Evolutionary conservation across 2,888 invertebrate species (phyloP), one percentile per base, ranked within the genome.

Genomic region (Athalia cordata): DNA sequence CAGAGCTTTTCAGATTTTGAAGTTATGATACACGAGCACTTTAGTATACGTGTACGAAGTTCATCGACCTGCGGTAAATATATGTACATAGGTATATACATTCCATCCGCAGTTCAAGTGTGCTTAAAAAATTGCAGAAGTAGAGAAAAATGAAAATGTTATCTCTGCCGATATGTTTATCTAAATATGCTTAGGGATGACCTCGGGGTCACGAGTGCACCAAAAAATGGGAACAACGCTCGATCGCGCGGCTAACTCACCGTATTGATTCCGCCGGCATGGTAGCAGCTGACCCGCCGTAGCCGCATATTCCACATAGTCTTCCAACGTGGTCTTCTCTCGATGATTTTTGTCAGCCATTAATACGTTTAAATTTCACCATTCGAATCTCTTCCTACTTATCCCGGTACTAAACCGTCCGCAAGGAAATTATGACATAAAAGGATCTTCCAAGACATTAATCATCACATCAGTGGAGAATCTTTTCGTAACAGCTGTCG

Each of bases 211-310:
- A 65, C 65, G 77, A 83, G 78, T 81, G 68, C 75, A 70, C 80
- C 70, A 79, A 80, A 81, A 86, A 86, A 83, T 81, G 81, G 81
- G 82, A 83, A 82, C 84, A 86, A 86, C 83, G 83, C 80, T 81
- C 83, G 84, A 84, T 80, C 81, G 77, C 77, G 79, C 80, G 79
- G 72, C 79, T 65, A 50, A 80, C 81, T 82, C 79, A 81, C 78
- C 80, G 82, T 84, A 85, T 86, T 85, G 86, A 86, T 87, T 84
- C 82, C 79, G 62, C 55, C 57, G 78, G 29, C 29, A 29, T 79
- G 76, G 78, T 70, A 76, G 81, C 82, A 83, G 83, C 82, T 85
- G 84, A 83, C 84, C 82, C 81, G 79, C 80, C 81, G 79, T 84
- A 13, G 81, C 82, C 76, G 70, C 78, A 80, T 81, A 81, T 80